These are phyloP conservation scores for Drosophila mayri DNA, from an alignment of 1,140 invertebrate genomes.

Conservation along the genomic window DNA sequence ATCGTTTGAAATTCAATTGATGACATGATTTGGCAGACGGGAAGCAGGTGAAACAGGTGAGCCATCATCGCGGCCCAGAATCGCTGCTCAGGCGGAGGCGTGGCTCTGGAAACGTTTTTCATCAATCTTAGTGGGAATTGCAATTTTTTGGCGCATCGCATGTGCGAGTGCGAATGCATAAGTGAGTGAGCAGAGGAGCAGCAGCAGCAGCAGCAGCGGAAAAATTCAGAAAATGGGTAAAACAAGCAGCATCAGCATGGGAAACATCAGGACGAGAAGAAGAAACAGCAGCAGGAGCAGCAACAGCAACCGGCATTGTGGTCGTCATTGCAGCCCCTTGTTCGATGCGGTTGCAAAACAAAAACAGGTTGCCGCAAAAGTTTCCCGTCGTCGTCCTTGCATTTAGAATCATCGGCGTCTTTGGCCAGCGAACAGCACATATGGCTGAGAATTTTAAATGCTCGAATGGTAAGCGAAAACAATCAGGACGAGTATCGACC, in stretches of 20 bases:
- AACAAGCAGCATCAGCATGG: conserved; percentile 37
- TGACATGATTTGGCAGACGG: conserved; percentile 76
- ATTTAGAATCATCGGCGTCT: conserved; percentile 42
- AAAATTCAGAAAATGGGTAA: conserved; percentile 36
- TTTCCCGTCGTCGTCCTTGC: conserved; percentile 36
- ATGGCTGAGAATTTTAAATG: conserved; percentile 55
- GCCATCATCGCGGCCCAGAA: conserved; percentile 17
- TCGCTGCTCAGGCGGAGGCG: conserved; percentile 14
- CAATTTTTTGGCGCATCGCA: conserved; percentile 78
- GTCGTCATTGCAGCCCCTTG: conserved; percentile 38
- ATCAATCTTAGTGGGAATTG: conserved; percentile 83
- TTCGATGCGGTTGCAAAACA: conserved; percentile 42
- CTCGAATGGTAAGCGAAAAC: conserved; percentile 3
- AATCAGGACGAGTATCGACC: conserved; percentile 2
- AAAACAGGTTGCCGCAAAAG: conserved; percentile 48
- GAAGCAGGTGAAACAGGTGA: conserved; percentile 36
- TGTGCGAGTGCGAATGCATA: conserved; percentile 77
- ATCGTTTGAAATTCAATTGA: conserved; percentile 83
- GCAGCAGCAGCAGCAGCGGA: conserved; percentile 7
- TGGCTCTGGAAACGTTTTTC: conserved; percentile 67
- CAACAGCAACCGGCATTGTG: conserved; percentile 10
- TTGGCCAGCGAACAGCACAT: conserved; percentile 30
- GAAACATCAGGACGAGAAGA: background rate
- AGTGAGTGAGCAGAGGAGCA: conserved; percentile 49
- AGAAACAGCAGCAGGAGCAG: conserved; percentile 29